Percentiles rank a stretch among this genome's conserved stretches.
Conservation (phyloP, 2,888 invertebrate genomes). For the Epinotia nisella region DNA sequence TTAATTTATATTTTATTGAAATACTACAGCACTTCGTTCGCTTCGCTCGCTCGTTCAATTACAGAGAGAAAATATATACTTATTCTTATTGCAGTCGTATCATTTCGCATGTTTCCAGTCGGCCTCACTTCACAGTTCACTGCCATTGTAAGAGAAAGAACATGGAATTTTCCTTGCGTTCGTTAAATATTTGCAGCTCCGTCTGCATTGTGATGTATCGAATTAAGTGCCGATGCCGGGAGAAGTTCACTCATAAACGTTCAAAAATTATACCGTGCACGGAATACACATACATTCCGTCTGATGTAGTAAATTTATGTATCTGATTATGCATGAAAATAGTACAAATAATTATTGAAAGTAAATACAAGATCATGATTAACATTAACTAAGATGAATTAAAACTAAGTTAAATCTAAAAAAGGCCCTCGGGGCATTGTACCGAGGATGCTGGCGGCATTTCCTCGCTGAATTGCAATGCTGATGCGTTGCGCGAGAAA, state of each 20-base stretch:
- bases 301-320: neutral
- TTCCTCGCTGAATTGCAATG: too few species aligned
- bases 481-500: too few species aligned
- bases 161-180: conserved; percentile 4
- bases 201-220: conserved; percentile 22
- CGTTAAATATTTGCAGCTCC: conserved; percentile 20
- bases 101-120: neutral
- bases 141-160: neutral
- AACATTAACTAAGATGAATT: too few species aligned
- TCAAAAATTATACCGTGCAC: neutral
- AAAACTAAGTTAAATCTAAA: too few species aligned
- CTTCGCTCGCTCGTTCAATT: too few species aligned
- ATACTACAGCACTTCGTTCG: too few species aligned
- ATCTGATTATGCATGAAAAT: too few species aligned
- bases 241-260: conserved; percentile 12
- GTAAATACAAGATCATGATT: neutral
- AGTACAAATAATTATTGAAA: too few species aligned
- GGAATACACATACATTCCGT: neutral
- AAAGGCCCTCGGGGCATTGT: too few species aligned
- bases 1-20: too few species aligned
- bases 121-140: neutral
- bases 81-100: neutral
- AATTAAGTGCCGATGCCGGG: conserved; percentile 5
- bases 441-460: too few species aligned
- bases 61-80: too few species aligned